phyloP scores from a whole-genome alignment of 2,113 vertebrate genomes.

The Zingel zingel region DNA sequence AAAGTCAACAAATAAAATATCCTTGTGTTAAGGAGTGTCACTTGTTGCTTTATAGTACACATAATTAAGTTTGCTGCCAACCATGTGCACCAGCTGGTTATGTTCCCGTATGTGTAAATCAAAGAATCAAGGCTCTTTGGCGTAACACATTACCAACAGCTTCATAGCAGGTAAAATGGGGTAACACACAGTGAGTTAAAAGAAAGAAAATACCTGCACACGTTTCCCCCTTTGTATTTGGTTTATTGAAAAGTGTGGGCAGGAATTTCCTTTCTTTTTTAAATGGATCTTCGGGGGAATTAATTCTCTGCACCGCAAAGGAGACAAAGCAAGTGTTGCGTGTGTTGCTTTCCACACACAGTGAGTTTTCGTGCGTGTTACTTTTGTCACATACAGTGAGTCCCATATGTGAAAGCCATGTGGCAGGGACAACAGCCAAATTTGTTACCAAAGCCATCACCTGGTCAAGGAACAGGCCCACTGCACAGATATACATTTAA shows the following conservation, averaged over 20 bases:
- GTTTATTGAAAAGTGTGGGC: no score
- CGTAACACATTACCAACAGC: not conserved
- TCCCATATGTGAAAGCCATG: slow-evolving; percentile 43
- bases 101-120: not conserved
- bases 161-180: not conserved
- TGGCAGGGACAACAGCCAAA: slow-evolving; percentile 16
- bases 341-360: no score
- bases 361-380: no score
- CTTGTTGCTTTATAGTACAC: no score
- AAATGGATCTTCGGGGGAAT: no score
- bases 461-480: not conserved
- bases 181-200: slow-evolving; percentile 16
- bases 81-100: not conserved
- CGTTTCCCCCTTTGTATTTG: no score
- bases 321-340: no score
- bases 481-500: slow-evolving; percentile 18
- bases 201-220: no score
- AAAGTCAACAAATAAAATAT: no score
- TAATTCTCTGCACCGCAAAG: no score
- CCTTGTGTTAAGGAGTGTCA: no score
- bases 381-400: slow-evolving; percentile 15
- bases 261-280: no score
- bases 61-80: not conserved
- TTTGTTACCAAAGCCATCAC: slow-evolving; percentile 13
- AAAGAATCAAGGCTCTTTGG: not conserved